Conservation (phyloP, 2,113 vertebrate genomes). For the Hyaena hyaena region DNA sequence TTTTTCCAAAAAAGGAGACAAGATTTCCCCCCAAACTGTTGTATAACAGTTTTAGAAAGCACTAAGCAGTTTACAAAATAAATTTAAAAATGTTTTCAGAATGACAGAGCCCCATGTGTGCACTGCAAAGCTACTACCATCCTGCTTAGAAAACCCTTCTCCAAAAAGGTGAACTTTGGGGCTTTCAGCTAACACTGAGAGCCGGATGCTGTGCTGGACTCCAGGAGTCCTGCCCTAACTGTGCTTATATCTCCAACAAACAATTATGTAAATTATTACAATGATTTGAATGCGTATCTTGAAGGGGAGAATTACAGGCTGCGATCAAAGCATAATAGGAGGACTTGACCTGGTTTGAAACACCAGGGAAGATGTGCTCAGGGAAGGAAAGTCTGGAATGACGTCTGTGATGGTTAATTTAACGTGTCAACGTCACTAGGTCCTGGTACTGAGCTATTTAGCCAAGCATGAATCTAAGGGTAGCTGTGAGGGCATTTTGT, state of each 20-base stretch:
- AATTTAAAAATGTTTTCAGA: background rate
- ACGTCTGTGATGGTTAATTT: background rate
- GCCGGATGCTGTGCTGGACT: rapidly evolving
- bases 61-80: background rate
- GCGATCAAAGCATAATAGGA: background rate
- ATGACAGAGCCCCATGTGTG: background rate
- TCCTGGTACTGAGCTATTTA: background rate
- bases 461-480: background rate
- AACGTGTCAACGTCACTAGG: background rate
- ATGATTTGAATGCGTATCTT: background rate
- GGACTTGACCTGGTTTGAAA: background rate
- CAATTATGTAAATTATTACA: background rate
- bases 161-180: background rate
- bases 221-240: background rate
- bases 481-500: background rate
- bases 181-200: background rate
- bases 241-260: background rate
- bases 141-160: background rate
- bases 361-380: background rate
- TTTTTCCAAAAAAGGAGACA: background rate
- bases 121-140: background rate
- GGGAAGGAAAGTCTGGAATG: background rate
- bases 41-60: conserved; percentile 8
- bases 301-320: background rate
- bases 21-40: background rate